phyloP scores from a whole-genome alignment of 92 coral and sea anemone genomes.

The Parazoanthus darwini region DNA sequence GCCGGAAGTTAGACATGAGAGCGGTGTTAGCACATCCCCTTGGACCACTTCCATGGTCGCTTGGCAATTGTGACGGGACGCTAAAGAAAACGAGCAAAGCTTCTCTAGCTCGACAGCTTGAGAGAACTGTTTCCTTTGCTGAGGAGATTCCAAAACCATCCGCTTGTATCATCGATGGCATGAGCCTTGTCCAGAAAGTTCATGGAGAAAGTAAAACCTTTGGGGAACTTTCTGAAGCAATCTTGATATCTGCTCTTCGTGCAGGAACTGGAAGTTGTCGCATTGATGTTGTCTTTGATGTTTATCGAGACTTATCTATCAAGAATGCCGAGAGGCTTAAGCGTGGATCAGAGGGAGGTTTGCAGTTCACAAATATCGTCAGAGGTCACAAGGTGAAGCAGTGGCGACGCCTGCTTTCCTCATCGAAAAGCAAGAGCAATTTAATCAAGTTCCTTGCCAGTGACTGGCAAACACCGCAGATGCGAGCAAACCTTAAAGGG shows the following conservation, averaged over 20 bases:
- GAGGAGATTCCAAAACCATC: conserved; percentile 8
- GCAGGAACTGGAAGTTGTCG: background rate
- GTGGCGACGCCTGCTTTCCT: conserved; percentile 48
- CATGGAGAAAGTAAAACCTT: background rate
- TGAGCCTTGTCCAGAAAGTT: conserved; percentile 56
- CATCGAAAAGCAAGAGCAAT: conserved; percentile 38
- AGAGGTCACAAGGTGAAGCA: conserved; percentile 49
- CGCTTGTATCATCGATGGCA: conserved; percentile 50
- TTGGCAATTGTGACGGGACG: conserved; percentile 31
- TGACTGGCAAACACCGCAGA: conserved; percentile 20
- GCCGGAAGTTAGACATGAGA: conserved; percentile 59
- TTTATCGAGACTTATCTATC: background rate
- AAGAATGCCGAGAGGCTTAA: background rate
- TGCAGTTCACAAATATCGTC: conserved; percentile 41
- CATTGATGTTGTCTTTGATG: conserved; percentile 18
- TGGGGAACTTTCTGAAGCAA: background rate
- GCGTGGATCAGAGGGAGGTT: background rate
- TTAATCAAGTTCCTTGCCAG: conserved; percentile 44
- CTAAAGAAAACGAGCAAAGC: conserved; percentile 38
- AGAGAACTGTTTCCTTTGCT: conserved; percentile 35
- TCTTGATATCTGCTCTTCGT: background rate
- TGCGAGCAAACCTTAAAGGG: conserved; percentile 12
- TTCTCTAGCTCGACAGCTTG: conserved; percentile 25
- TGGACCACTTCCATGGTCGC: background rate
- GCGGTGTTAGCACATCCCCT: conserved; percentile 53